A percentile compares a stretch with the other conserved stretches of the same genome.
Conservation (phyloP, 92 coral and sea anemone genomes). For the Pocillopora meandrina region DNA sequence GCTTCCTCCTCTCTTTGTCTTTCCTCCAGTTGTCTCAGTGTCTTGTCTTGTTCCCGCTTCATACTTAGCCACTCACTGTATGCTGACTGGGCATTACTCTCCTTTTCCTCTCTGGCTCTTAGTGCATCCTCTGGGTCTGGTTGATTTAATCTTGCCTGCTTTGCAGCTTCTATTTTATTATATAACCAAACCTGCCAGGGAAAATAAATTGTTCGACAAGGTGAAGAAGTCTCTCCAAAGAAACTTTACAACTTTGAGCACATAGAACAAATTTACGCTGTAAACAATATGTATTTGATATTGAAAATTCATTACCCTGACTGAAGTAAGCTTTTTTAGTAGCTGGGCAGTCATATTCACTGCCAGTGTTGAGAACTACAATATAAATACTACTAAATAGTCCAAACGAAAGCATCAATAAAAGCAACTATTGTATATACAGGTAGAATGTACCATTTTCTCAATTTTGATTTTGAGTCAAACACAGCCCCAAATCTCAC, state of each 20-base stretch:
- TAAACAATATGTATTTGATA: no score
- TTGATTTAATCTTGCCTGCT: slow-evolving; percentile 54
- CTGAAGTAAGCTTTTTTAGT: no score
- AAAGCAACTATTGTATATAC: no score
- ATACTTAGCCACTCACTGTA: slow-evolving; percentile 78
- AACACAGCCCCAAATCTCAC: no score
- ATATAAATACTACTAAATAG: no score
- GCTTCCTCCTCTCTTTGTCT: slow-evolving; percentile 87
- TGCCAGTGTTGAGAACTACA: no score
- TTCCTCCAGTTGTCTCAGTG: slow-evolving; percentile 61
- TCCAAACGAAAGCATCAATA: no score
- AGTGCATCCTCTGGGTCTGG: slow-evolving; percentile 56
- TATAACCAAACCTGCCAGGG: slow-evolving; percentile 82
- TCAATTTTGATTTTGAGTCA: no score
- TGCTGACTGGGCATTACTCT: slow-evolving; percentile 66
- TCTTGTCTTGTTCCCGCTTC: slow-evolving; percentile 73
- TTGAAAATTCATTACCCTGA: no score
- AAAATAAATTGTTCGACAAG: not conserved
- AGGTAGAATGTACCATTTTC: no score
- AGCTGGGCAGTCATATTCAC: no score
- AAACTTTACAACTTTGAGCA: not conserved
- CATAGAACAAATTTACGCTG: no score
- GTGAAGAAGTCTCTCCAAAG: not conserved
- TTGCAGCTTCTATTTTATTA: slow-evolving; percentile 80
- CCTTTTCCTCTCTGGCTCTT: slow-evolving; percentile 38